Evolutionary conservation across 2,888 invertebrate genomes (phyloP).

Genomic region (Macrophya alboannulata): DNA sequence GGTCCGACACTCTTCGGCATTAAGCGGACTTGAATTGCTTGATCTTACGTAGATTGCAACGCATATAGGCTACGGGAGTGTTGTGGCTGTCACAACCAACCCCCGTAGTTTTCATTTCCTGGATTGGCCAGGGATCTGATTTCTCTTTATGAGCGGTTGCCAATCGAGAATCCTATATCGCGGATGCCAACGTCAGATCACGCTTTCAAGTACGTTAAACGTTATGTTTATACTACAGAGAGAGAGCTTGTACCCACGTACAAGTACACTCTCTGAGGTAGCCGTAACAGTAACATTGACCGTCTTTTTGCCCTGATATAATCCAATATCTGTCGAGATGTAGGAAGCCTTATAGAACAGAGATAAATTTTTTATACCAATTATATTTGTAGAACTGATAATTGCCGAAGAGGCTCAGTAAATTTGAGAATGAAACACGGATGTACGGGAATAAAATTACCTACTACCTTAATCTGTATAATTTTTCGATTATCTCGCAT

Average conservation of each 20-base stretch:
- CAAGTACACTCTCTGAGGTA: too few relatives aligned
- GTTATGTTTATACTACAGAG: too few relatives aligned
- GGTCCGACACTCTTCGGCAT: conserved; percentile 48
- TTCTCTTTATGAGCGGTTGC: too few relatives aligned
- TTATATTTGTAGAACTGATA: background rate
- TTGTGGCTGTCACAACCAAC: too few relatives aligned
- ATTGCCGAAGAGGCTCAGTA: background rate
- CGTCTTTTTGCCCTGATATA: background rate
- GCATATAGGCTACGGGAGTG: background rate
- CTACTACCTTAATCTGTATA: background rate
- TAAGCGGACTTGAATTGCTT: background rate
- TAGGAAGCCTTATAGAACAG: background rate
- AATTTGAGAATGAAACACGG: background rate
- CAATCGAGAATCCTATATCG: too few relatives aligned
- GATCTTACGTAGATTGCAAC: background rate
- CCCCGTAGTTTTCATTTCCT: too few relatives aligned
- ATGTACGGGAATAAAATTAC: background rate
- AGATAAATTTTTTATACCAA: too few relatives aligned
- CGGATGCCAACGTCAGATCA: too few relatives aligned
- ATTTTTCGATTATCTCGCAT: too few relatives aligned
- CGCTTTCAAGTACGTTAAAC: too few relatives aligned
- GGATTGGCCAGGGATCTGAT: too few relatives aligned
- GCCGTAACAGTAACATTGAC: conserved; percentile 48
- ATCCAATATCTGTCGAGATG: background rate
- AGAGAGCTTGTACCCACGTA: too few relatives aligned